These are phyloP conservation scores for Aporophyla nigra DNA, from an alignment of 2,888 invertebrate species.

Conservation along the genomic window DNA sequence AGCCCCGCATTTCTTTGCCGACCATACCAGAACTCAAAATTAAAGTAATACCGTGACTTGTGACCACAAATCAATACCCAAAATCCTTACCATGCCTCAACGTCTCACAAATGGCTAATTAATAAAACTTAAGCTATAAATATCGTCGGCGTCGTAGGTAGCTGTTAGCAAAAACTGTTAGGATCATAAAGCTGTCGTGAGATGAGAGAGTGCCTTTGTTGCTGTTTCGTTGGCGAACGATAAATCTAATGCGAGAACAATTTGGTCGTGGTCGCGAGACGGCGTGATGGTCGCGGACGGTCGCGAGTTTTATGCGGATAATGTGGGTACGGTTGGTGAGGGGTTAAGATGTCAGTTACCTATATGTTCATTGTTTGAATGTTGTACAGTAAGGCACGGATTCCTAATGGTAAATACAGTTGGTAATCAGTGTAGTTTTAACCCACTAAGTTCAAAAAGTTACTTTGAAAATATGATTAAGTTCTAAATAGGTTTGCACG, in stretches of 20 bases:
- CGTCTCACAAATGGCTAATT: slow-evolving; percentile 87
- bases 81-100: slow-evolving; percentile 70
- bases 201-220: slow-evolving; percentile 90
- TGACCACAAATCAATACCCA: slow-evolving; percentile 66
- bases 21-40: slow-evolving; percentile 43
- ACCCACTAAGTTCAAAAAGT: no score
- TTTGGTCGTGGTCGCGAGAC: slow-evolving; percentile 77
- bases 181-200: slow-evolving; percentile 90
- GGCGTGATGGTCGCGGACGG: slow-evolving; percentile 60
- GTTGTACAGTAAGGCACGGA: background rate
- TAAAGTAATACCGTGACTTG: slow-evolving; percentile 58
- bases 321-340: slow-evolving; percentile 30
- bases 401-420: background rate
- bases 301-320: slow-evolving; percentile 54
- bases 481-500: no score
- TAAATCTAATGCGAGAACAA: slow-evolving; percentile 88
- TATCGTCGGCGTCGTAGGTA: slow-evolving; percentile 81
- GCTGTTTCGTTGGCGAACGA: slow-evolving; percentile 84
- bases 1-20: background rate
- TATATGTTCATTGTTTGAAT: background rate
- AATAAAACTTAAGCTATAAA: slow-evolving; percentile 90
- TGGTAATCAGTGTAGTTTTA: no score
- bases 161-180: slow-evolving; percentile 91
- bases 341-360: slow-evolving; percentile 45
- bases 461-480: no score